Percentiles rank a stretch among this genome's conserved stretches.
Conservation (phyloP, 2,888 invertebrate species). For the Liodrosophila aerea region DNA sequence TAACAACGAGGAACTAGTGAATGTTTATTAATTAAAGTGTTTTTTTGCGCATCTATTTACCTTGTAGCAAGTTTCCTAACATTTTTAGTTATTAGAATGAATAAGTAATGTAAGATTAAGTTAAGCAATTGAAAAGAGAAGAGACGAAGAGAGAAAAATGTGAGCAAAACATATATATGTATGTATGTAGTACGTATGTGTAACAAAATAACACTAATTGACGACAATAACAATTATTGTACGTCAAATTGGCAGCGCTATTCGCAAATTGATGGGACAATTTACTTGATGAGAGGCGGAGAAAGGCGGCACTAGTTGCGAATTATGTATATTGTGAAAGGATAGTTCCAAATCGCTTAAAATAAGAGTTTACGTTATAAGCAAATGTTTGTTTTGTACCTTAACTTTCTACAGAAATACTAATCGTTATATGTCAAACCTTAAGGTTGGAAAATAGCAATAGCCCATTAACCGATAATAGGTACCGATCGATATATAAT, state of each 20-base stretch:
- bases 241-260: slow-evolving; percentile 32
- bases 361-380: too few species aligned
- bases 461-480: too few species aligned
- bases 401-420: too few species aligned
- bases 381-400: too few species aligned
- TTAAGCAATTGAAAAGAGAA: slow-evolving; percentile 62
- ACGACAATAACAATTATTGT: slow-evolving; percentile 32
- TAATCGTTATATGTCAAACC: too few species aligned
- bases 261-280: slow-evolving; percentile 24
- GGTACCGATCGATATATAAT: too few species aligned
- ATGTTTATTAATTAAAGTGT: slow-evolving; percentile 13
- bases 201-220: slow-evolving; percentile 33
- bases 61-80: slow-evolving; percentile 86
- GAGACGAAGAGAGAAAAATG: slow-evolving; percentile 62
- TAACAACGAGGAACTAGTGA: slow-evolving; percentile 36
- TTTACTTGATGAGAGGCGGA: slow-evolving; percentile 7
- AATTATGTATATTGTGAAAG: slow-evolving; percentile 1
- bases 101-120: slow-evolving; percentile 40
- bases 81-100: slow-evolving; percentile 27
- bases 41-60: slow-evolving; percentile 81
- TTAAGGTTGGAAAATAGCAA: too few species aligned
- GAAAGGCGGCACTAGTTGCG: slow-evolving; percentile 36
- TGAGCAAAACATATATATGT: slow-evolving; percentile 26
- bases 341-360: background rate
- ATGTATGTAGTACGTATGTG: slow-evolving; percentile 14